Evolutionary conservation across 2,113 vertebrate genomes (phyloP), one percentile per base, ranked within the genome.

Genomic region (Plectropomus leopardus): DNA sequence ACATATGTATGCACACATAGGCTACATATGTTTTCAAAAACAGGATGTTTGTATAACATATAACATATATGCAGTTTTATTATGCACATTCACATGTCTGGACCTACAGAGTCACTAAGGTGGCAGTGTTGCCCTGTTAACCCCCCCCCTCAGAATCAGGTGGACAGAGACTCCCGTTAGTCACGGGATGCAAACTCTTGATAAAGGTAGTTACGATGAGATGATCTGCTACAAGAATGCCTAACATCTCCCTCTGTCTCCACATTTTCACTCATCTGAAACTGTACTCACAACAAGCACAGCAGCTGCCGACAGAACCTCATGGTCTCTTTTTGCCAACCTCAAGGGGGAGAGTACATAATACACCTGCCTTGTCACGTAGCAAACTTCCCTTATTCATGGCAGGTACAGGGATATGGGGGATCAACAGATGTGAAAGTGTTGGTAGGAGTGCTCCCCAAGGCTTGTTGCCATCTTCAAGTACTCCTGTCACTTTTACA

Each of bases 401-500:
- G 61, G 67, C 75, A 86, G 83, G 67, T 82, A 78, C 57, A 74
- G 50, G 51, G 80, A 84, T 87, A 87, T 73, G 67, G 84, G 65
- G 76, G 85, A 90, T 89, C 85, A 89, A 82, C 78, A 85, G 78
- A 87, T 86, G 85, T 80, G 72, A 75, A 84, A 85, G 85, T 72
- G 78, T 54, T 67, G 68, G 82, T 59, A 70, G 64, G 68, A 85
- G 76, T 80, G 76, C 55, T 89, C 87, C 89, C 86, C 24, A 74
- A 73, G 82, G 88, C 79, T 87, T 88, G 59, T 60, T 79, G 79
- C 82, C 81, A 83, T 90, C 78, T 83, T 89, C 83, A 78, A 84
- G 81, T 44, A 83, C 78, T 78, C 80, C 81, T 84, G 76, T 90
- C 85, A 84, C 75, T 84, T 88, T 82, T 61, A 80, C 80, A 79